Evolutionary conservation across 1,140 invertebrate species (phyloP), one percentile per base, ranked within the genome.

Genomic region (Listronotus bonariensis): DNA sequence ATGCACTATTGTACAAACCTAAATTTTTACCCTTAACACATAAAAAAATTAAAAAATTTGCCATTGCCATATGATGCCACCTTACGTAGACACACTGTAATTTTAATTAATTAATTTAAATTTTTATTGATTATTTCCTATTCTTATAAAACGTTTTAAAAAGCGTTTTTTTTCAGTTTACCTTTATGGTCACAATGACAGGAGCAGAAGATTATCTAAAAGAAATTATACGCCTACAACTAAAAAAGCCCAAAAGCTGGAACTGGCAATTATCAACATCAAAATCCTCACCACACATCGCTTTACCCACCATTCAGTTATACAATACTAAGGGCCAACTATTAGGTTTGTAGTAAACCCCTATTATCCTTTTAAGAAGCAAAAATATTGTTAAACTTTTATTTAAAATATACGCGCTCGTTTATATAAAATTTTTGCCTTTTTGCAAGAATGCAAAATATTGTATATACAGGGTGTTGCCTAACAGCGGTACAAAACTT

Each of bases 191-290:
- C 8, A 68, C 41, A 41, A 67, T 68, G 62, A 56, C 59, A 18
- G 45, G 17, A 17, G 53, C 42, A 14, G 71, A 65, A 49, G 58
- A 66, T 32, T 53, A 59, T 31, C 62, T 73, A 12, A 68, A 71
- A 42, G 74, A 78, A 38, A 70, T 75, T 17, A 77, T 83, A 0
- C 76, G 77, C 18, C 68, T 83, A 7, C 74, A 82, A 65, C 67
- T 83, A 36, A 77, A 75, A 45, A 83, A 83, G 59, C 82, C 82
- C 0, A 76, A 78, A 56, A 74, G 75, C 62, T 83, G 82, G 82
- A 81, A 82, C 62, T 83, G 82, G 82, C 80, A 82, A 72, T 62
- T 83, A 58, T 80, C 77, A 15, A 83, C 82, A 5, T 83, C 82
- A 6, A 80, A 81, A 53, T 82, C 82, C 18, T 82, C 81, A 40